Evolutionary conservation across 2,797 vertebrate species (phyloP).

Genomic region (Sebastes cheni): DNA sequence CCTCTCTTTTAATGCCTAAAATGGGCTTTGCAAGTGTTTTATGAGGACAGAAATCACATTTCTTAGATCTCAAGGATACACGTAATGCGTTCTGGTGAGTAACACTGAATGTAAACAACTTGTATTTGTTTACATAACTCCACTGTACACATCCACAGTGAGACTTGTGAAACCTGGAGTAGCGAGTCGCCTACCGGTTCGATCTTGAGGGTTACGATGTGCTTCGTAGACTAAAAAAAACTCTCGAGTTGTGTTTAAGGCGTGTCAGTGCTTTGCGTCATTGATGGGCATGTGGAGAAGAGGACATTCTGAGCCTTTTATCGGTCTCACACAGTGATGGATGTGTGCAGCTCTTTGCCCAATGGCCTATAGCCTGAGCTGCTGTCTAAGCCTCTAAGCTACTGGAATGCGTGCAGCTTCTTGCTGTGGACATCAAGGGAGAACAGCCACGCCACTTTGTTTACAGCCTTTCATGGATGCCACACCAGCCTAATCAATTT

Average conservation of each 20-base stretch:
- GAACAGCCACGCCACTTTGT: conserved; percentile 64
- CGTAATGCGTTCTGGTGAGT: background rate
- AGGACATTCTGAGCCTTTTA: conserved; percentile 63
- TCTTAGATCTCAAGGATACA: background rate
- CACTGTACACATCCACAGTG: background rate
- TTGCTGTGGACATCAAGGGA: conserved; percentile 67
- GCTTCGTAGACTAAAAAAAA: background rate
- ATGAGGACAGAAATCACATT: background rate
- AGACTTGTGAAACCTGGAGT: background rate
- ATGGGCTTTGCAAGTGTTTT: background rate
- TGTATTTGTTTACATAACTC: background rate
- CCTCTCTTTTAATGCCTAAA: background rate
- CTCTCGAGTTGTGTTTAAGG: conserved; percentile 5
- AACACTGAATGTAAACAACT: background rate
- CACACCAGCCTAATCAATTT: conserved; percentile 69
- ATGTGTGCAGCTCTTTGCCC: conserved; percentile 70
- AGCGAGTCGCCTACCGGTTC: background rate
- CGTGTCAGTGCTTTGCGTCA: conserved; percentile 15
- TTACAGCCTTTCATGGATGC: conserved; percentile 68
- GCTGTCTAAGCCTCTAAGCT: conserved; percentile 74
- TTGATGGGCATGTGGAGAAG: conserved; percentile 58
- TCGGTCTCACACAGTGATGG: conserved; percentile 76
- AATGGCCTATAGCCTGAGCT: conserved; percentile 71
- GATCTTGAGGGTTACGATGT: background rate
- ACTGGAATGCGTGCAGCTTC: conserved; percentile 77